These are phyloP conservation scores for Ivindomyrus marchei DNA, from an alignment of 2,113 vertebrate genomes.

Conservation along the genomic window DNA sequence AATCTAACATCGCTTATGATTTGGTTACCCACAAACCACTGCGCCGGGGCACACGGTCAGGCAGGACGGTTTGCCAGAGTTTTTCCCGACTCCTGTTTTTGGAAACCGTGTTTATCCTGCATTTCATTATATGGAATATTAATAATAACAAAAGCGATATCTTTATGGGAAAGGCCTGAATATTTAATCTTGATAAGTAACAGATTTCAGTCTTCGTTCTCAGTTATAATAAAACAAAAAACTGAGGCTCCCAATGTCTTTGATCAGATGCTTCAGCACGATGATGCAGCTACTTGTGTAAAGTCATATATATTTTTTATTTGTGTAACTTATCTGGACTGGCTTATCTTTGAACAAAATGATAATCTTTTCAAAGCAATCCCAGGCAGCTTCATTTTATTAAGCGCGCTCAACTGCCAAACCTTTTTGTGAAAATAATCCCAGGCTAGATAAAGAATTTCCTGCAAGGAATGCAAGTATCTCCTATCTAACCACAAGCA, in stretches of 20 bases:
- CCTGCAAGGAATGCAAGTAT: conserved; percentile 19
- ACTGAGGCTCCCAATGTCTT: neutral
- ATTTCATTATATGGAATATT: neutral
- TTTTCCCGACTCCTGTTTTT: neutral
- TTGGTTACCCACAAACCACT: conserved; percentile 1
- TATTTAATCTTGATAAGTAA: neutral
- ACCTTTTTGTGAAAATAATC: conserved; percentile 9
- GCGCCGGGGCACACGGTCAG: neutral
- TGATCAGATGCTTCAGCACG: neutral
- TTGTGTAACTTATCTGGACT: neutral
- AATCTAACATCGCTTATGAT: conserved; percentile 1
- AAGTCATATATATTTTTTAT: neutral
- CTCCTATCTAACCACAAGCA: conserved; percentile 4
- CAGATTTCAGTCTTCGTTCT: neutral
- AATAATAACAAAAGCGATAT: neutral
- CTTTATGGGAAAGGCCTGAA: neutral
- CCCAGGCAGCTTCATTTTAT: conserved; percentile 12
- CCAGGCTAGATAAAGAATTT: conserved; percentile 10
- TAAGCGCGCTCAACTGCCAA: conserved; percentile 6
- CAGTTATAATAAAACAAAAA: neutral
- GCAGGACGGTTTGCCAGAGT: neutral
- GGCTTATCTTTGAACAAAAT: neutral
- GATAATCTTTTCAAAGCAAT: conserved; percentile 15
- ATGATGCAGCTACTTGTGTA: neutral
- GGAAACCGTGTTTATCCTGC: neutral